These are phyloP conservation scores for Nycteola revayana DNA, from an alignment of 2,888 invertebrate species.

Conservation along the genomic window DNA sequence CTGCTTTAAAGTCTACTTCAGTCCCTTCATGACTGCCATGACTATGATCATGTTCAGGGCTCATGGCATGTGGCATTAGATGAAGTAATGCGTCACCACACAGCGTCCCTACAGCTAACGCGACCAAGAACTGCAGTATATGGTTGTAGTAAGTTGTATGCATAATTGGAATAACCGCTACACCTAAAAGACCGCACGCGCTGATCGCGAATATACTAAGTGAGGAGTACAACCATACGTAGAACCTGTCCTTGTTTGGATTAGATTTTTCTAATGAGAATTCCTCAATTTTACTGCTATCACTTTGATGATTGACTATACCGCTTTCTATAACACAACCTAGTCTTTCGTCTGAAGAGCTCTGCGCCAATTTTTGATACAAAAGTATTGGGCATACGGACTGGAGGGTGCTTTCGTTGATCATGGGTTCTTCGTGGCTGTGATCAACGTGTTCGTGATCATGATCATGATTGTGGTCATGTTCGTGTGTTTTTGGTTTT, in stretches of 20 bases:
- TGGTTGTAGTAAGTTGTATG: conserved; percentile 93
- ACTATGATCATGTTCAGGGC: conserved; percentile 53
- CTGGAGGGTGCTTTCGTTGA: conserved; percentile 63
- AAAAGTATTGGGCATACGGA: conserved; percentile 86
- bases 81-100: conserved; percentile 96
- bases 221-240: conserved; percentile 93
- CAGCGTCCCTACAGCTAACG: conserved; percentile 94
- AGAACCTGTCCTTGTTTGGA: conserved; percentile 52
- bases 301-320: conserved; percentile 12
- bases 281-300: background rate
- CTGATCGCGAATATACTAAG: conserved; percentile 92
- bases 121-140: conserved; percentile 94
- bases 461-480: conserved; percentile 16
- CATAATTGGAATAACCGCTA: conserved; percentile 96
- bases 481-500: conserved; percentile 39
- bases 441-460: conserved; percentile 44
- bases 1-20: conserved; percentile 31
- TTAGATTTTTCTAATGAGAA: conserved; percentile 13
- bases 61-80: conserved; percentile 92
- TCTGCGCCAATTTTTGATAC: conserved; percentile 82
- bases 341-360: conserved; percentile 72
- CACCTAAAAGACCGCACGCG: conserved; percentile 92
- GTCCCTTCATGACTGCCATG: conserved; percentile 42
- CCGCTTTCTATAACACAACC: conserved; percentile 79
- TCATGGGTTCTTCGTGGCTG: conserved; percentile 38